Evolutionary conservation across 1,140 invertebrate genomes (phyloP).

Genomic region (Pseudobourletiella spinata): DNA sequence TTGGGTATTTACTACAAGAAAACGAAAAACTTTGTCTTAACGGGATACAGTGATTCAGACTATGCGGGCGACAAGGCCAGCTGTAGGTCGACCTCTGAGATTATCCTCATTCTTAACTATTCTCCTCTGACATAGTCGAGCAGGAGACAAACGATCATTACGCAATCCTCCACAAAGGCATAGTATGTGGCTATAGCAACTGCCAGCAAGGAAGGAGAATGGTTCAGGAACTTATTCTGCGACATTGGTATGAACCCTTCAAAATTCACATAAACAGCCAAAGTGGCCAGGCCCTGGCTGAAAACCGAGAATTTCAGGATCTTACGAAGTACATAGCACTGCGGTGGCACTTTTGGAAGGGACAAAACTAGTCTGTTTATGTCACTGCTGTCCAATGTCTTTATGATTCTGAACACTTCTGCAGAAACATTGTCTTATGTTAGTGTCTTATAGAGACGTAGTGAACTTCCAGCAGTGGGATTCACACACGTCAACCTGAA

Average conservation of each 20-base stretch:
- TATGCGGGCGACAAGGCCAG: neutral
- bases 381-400: too few relatives aligned
- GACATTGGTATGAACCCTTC: conserved; percentile 30
- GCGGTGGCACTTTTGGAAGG: conserved; percentile 37
- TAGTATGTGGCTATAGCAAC: conserved; percentile 40
- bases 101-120: neutral
- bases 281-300: conserved; percentile 34
- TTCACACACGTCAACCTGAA: conserved; percentile 1
- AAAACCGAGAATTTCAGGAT: conserved; percentile 29
- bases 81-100: neutral
- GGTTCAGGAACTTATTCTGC: conserved; percentile 36
- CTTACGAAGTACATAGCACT: conserved; percentile 38
- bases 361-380: too few relatives aligned
- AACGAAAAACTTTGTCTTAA: neutral
- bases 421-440: neutral
- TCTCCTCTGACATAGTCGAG: conserved; percentile 36
- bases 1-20: conserved; percentile 10
- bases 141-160: conserved; percentile 37
- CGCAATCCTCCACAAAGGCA: conserved; percentile 39
- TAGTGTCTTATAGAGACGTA: conserved; percentile 8
- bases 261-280: conserved; percentile 32
- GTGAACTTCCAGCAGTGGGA: neutral
- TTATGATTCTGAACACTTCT: too few relatives aligned
- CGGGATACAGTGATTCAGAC: neutral
- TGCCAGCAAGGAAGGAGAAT: conserved; percentile 39